Base-by-base conservation (phyloP, 2,888 invertebrate genomes). In the Perithous albicinctus region DNA sequence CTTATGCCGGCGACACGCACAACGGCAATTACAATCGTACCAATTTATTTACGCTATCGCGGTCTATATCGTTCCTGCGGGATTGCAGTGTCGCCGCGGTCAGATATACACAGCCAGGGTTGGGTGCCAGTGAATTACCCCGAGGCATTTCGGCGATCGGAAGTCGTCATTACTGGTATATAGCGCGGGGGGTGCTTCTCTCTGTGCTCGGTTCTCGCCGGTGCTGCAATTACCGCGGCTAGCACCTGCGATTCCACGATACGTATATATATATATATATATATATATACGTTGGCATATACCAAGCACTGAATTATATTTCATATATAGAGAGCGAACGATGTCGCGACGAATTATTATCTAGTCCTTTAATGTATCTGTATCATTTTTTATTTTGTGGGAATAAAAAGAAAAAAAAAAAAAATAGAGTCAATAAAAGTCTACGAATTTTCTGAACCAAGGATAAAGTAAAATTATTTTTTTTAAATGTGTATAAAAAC, bases 21-120 rank as follows among this genome's bases (percentile, higher is more conserved):
- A 92, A 91, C 87, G 88, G 91, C 92, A 92, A 92, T 92, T 92
- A 92, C 91, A 90, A 90, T 89, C 89, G 86, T 85, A 87, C 88
- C 89, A 90, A 90, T 92, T 91, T 89, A 90, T 89, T 86, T 86
- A 86, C 74, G 85, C 85, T 90, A 91, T 92, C 90, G 75, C 72
- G 67, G 72, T 73, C 74, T 73, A 63, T 73, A 69, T 82, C 82
- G 79, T 82, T 79, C 70, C 69, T 69, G 63, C 80, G 85, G 84
- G 85, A 85, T 32, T 38, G 61, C 32, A 32, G 32, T 8, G 7
- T 10, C 1, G 35, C n/a, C 43, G 56, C 32, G 18, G 67, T 48
- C 41, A 38, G 54, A 69, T 54, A n/a, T n/a, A n/a, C n/a, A 56
- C 26, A 20, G 38, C 38, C 12, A 18, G 23, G 51, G 43, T 46